A percentile compares a stretch with the other conserved stretches of the same genome.
phyloP scores from a whole-genome alignment of 2,888 invertebrate species.

The Chironomus riparius region DNA sequence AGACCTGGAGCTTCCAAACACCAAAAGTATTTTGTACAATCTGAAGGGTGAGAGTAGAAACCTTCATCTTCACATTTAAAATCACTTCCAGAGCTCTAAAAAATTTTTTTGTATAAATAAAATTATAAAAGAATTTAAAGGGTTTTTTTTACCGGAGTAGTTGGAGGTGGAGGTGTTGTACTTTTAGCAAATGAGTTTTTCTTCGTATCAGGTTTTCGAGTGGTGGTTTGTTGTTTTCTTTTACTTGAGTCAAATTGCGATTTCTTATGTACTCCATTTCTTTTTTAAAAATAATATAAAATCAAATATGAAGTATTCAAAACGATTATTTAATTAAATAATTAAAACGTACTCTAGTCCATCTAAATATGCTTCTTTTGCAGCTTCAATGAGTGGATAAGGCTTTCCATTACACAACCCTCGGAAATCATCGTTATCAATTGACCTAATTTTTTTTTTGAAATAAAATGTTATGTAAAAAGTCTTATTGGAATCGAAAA shows the following conservation, averaged over 20 bases:
- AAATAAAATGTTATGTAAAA: background rate
- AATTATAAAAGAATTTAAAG: too few species aligned
- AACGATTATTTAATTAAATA: background rate
- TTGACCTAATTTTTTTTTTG: conserved; percentile 50
- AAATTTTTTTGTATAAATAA: background rate
- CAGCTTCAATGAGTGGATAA: conserved; percentile 85
- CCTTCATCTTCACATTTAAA: conserved; percentile 91
- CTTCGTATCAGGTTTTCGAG: background rate
- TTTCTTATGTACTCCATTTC: conserved; percentile 27
- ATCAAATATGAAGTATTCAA: background rate
- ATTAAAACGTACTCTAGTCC: conserved; percentile 50
- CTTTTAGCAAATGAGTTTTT: conserved; percentile 35
- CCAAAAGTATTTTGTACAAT: conserved; percentile 94
- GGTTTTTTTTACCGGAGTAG: conserved; percentile 63
- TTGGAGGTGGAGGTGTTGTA: conserved; percentile 57
- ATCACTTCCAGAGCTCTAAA: conserved; percentile 46
- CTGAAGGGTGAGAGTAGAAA: conserved; percentile 82
- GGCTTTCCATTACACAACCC: conserved; percentile 80
- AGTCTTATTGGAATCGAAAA: too few species aligned
- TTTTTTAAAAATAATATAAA: background rate
- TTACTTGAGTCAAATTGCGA: conserved; percentile 28
- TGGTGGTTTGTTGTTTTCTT: conserved; percentile 25
- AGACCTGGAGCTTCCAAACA: conserved; percentile 82
- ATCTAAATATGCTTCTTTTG: conserved; percentile 66
- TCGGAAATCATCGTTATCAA: conserved; percentile 90